phyloP scores from a whole-genome alignment of 53 echinoderm and acorn worm species.

The Antedon mediterranea region DNA sequence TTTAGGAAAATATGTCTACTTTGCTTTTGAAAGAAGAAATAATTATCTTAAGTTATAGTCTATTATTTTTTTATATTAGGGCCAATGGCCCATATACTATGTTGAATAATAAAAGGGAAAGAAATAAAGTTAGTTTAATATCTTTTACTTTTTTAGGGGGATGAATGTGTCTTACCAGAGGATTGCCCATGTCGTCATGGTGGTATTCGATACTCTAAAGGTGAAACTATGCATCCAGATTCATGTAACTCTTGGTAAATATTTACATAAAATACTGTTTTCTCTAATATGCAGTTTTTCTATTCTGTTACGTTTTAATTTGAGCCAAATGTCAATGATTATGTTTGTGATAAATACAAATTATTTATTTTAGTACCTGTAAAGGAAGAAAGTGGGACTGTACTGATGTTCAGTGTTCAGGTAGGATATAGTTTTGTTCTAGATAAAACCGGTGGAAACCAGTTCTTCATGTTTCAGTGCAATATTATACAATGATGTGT shows the following conservation, averaged over 20 bases:
- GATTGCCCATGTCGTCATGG: conserved; percentile 78
- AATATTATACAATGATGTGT: too few species aligned
- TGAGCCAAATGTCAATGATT: not conserved
- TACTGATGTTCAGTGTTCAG: conserved; percentile 51
- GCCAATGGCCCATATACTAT: not conserved
- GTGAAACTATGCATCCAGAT: conserved; percentile 30
- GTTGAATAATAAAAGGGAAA: too few species aligned
- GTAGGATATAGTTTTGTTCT: conserved; percentile 17
- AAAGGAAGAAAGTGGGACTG: conserved; percentile 69
- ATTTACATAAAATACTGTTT: too few species aligned
- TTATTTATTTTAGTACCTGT: conserved; percentile 49
- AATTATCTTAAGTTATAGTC: too few species aligned
- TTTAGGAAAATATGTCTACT: too few species aligned
- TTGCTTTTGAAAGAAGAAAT: too few species aligned
- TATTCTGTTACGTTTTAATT: not conserved
- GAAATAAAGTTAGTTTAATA: too few species aligned
- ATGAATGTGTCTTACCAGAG: conserved; percentile 38
- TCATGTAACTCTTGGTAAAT: conserved; percentile 73
- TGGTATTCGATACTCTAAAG: conserved; percentile 39
- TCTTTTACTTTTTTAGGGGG: conserved; percentile 4
- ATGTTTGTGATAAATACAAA: too few species aligned
- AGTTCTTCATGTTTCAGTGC: too few species aligned
- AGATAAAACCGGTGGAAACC: too few species aligned
- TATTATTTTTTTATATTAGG: not conserved
- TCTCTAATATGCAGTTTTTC: not conserved